Percentiles rank a stretch among this genome's conserved stretches.
These are phyloP conservation scores for Palythoa heliodiscus DNA, from an alignment of 92 coral and sea anemone genomes.

Conservation along the genomic window DNA sequence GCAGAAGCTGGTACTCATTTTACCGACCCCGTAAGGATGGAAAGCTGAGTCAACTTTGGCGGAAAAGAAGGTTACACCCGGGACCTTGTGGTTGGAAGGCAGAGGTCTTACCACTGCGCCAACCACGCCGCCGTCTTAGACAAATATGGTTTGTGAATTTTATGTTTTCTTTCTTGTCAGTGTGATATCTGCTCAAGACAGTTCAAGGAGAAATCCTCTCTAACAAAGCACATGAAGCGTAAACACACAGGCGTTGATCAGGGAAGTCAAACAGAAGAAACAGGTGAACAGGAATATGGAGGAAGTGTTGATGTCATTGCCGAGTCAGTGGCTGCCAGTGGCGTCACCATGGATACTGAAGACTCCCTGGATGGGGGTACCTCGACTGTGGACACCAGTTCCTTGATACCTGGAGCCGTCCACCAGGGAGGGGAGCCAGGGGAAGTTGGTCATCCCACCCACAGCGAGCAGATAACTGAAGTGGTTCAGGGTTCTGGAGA, in stretches of 20 bases:
- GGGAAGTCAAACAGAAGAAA: slow-evolving; percentile 92
- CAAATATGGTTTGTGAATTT: not conserved
- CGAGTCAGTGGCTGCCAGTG: slow-evolving; percentile 94
- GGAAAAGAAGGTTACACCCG: too few relatives aligned
- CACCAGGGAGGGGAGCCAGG: slow-evolving; percentile 48
- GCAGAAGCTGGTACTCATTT: too few relatives aligned
- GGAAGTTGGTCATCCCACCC: not conserved
- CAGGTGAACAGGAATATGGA: slow-evolving; percentile 81
- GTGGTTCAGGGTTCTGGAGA: slow-evolving; percentile 77
- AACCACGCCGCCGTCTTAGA: too few relatives aligned
- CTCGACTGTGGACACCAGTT: slow-evolving; percentile 86
- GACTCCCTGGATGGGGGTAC: slow-evolving; percentile 62
- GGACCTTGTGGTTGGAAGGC: too few relatives aligned
- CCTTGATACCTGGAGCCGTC: slow-evolving; percentile 58
- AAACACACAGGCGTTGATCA: slow-evolving; percentile 92
- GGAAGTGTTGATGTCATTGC: slow-evolving; percentile 93
- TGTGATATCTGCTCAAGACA: slow-evolving; percentile 92
- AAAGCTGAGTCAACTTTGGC: too few relatives aligned
- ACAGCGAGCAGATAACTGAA: slow-evolving; percentile 66
- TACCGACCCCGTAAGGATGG: too few relatives aligned
- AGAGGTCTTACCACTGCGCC: too few relatives aligned
- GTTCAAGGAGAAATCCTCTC: slow-evolving; percentile 97
- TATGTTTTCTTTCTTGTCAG: slow-evolving; percentile 30
- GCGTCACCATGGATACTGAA: slow-evolving; percentile 91
- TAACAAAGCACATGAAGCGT: slow-evolving; percentile 98